Conservation (phyloP, 1,140 invertebrate genomes). For the Drosophila nigromelanica region DNA sequence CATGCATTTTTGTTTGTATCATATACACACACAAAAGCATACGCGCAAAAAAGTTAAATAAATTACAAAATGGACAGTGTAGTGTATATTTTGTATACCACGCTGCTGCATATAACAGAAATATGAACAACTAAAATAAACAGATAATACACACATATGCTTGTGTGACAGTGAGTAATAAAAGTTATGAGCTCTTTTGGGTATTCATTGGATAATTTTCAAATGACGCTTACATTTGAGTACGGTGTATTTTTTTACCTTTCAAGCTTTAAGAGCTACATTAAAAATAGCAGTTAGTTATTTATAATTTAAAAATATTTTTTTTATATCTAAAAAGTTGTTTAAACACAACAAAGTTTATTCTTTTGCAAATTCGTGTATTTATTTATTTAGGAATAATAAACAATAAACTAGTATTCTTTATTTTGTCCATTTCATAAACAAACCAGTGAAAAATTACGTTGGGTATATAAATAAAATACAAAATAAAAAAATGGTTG, state of each 20-base stretch:
- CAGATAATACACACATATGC: conserved; percentile 34
- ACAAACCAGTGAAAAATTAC: not conserved
- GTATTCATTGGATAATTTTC: conserved; percentile 48
- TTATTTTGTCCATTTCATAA: not conserved
- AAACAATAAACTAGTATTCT: not conserved
- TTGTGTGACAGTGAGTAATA: conserved; percentile 73
- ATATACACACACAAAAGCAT: conserved; percentile 1
- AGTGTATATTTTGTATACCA: conserved; percentile 9
- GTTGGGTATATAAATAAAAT: conserved; percentile 12
- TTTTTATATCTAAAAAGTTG: too few relatives aligned
- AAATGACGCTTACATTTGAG: conserved; percentile 15
- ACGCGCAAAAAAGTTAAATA: conserved; percentile 16
- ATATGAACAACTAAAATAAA: conserved; percentile 45
- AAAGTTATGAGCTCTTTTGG: conserved; percentile 72
- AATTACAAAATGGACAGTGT: conserved; percentile 11
- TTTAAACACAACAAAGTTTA: too few relatives aligned
- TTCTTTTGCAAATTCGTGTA: not conserved
- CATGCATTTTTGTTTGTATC: conserved; percentile 6
- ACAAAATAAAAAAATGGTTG: conserved; percentile 7
- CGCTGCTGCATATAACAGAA: conserved; percentile 30
- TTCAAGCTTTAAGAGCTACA: not conserved
- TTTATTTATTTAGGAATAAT: conserved; percentile 12
- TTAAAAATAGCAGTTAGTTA: too few relatives aligned
- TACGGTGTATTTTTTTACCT: not conserved
- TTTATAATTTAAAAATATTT: not conserved